A percentile compares a stretch with the other conserved stretches of the same genome.
phyloP scores from a whole-genome alignment of 2,797 vertebrate species.

The Melanotaenia nigrans region DNA sequence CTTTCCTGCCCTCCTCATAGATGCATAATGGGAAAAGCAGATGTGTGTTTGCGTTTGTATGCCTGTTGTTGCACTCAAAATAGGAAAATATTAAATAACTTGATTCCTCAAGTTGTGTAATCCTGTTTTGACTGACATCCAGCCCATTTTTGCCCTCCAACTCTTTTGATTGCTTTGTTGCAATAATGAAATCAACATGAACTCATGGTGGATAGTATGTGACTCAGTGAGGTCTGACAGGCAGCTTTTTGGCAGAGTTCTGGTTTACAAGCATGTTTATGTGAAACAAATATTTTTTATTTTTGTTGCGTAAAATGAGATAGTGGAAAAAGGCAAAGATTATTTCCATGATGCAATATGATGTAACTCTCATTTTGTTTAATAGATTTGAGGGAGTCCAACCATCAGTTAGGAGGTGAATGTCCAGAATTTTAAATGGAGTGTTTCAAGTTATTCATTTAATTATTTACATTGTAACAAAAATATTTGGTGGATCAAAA shows the following conservation, averaged over 20 bases:
- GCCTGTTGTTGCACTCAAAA: constrained; percentile 55
- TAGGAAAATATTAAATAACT: constrained; percentile 72
- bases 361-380: constrained; percentile 23
- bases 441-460: constrained; percentile 21
- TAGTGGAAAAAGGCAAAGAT: constrained; percentile 10
- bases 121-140: constrained; percentile 53
- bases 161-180: constrained; percentile 15
- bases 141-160: constrained; percentile 31
- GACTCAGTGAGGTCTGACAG: neutral
- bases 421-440: constrained; percentile 5
- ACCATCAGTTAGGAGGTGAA: neutral
- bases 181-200: neutral
- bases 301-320: constrained; percentile 8
- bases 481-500: constrained; percentile 25
- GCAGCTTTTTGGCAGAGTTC: neutral
- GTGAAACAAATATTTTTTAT: constrained; percentile 10
- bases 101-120: constrained; percentile 57
- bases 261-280: constrained; percentile 2
- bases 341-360: constrained; percentile 38
- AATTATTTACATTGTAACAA: constrained; percentile 29
- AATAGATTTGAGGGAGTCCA: neutral
- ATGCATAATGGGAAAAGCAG: constrained; percentile 65
- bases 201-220: no score
- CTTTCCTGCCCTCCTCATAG: constrained; percentile 39
- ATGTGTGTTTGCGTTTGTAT: constrained; percentile 41